A percentile compares a stretch with the other conserved stretches of the same genome.
phyloP scores from a whole-genome alignment of 1,140 invertebrate genomes.

The Nylanderia fulva region DNA sequence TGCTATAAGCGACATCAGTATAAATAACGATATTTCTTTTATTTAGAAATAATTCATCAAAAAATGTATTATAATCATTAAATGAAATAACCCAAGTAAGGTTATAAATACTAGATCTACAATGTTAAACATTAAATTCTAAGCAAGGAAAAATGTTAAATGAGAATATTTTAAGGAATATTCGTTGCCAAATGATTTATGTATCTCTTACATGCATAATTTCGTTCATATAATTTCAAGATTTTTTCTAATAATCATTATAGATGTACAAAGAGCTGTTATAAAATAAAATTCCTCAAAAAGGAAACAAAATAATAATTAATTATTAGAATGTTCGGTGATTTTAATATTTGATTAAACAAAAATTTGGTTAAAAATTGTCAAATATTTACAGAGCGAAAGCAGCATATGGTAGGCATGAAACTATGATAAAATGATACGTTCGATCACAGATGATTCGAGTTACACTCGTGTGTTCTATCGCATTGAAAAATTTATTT shows the following conservation, averaged over 20 bases:
- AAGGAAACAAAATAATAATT: not conserved
- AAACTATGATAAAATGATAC: not conserved
- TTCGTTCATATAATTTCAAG: no score
- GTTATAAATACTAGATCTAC: not conserved
- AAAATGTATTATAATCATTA: no score
- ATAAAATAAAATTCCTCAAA: constrained; percentile 5
- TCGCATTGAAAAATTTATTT: constrained; percentile 45
- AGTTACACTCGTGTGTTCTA: constrained; percentile 1
- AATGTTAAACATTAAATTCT: not conserved
- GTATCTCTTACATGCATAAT: no score
- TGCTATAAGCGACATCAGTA: not conserved
- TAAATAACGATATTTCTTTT: not conserved
- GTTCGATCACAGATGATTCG: constrained; percentile 1
- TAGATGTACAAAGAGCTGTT: not conserved
- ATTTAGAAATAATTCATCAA: not conserved
- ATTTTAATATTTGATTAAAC: no score
- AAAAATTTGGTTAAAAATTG: no score
- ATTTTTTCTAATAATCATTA: not conserved
- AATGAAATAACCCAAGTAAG: not conserved
- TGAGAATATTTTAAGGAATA: not conserved
- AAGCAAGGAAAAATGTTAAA: no score
- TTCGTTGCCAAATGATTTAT: not conserved
- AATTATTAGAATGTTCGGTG: not conserved
- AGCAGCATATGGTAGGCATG: no score
- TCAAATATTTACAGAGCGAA: not conserved